These are phyloP conservation scores for Neuroscelio doddi DNA, from an alignment of 2,888 invertebrate genomes.

Conservation along the genomic window DNA sequence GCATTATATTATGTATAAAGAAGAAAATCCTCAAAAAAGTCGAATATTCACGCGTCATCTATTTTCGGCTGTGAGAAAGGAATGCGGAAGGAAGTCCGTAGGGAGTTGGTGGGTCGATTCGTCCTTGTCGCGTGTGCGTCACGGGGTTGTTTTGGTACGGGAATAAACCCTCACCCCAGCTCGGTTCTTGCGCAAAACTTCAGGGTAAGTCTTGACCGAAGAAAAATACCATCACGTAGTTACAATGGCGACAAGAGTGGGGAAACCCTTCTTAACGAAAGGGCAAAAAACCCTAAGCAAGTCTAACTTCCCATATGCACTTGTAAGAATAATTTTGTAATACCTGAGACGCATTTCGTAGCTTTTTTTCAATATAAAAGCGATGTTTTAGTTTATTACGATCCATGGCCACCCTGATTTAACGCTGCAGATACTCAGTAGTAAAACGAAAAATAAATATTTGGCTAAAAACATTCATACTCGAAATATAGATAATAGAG, in stretches of 20 bases:
- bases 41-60: slow-evolving; percentile 44
- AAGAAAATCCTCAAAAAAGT: too few species aligned
- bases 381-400: too few species aligned
- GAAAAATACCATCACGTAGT: slow-evolving; percentile 11
- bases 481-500: not conserved
- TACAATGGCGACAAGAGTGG: not conserved
- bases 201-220: slow-evolving; percentile 21
- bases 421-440: slow-evolving; percentile 15
- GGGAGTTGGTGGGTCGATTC: slow-evolving; percentile 45
- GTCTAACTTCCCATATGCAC: too few species aligned
- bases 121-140: slow-evolving; percentile 37
- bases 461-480: slow-evolving; percentile 11
- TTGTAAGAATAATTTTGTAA: too few species aligned
- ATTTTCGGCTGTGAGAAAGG: slow-evolving; percentile 47
- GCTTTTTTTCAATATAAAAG: too few species aligned
- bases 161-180: slow-evolving; percentile 48
- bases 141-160: slow-evolving; percentile 54
- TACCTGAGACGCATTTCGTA: too few species aligned
- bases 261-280: not conserved
- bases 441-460: slow-evolving; percentile 30
- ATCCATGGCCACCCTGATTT: not conserved
- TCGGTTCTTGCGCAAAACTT: slow-evolving; percentile 2
- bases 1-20: too few species aligned
- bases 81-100: slow-evolving; percentile 47
- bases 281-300: not conserved